phyloP scores from a whole-genome alignment of 2,113 vertebrate species.

The Laticauda laticaudata region DNA sequence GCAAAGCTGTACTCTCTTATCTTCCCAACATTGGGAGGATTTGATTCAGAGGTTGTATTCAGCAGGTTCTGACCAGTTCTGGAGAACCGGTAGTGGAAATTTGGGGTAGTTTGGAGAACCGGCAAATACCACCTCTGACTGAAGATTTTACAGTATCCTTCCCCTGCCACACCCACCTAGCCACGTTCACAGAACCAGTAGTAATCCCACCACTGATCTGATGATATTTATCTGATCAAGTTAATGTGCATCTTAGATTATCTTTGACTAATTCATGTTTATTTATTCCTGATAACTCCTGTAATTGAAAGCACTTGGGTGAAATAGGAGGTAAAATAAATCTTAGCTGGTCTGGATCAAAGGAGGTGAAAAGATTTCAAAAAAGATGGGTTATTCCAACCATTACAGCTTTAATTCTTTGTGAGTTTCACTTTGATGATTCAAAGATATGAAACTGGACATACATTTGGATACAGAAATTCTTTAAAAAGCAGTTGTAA shows the following conservation, averaged over 20 bases:
- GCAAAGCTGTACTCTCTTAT: slow-evolving; percentile 9
- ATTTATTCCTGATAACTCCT: slow-evolving; percentile 57
- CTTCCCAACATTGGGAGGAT: slow-evolving; percentile 41
- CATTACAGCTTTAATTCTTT: background rate
- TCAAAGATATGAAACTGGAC: background rate
- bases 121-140: too few species aligned
- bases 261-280: slow-evolving; percentile 48
- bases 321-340: slow-evolving; percentile 52
- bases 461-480: background rate
- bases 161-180: too few species aligned
- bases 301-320: slow-evolving; percentile 47
- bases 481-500: background rate
- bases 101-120: too few species aligned
- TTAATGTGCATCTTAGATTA: slow-evolving; percentile 12
- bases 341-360: slow-evolving; percentile 28
- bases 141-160: too few species aligned
- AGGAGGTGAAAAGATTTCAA: slow-evolving; percentile 52
- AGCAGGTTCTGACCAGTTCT: too few species aligned
- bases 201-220: background rate
- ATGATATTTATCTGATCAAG: slow-evolving; percentile 40
- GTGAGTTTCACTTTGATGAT: background rate
- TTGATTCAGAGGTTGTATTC: slow-evolving; percentile 1
- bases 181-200: too few species aligned
- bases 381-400: slow-evolving; percentile 1
- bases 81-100: too few species aligned